Evolutionary conservation across 2,113 vertebrate species (phyloP).

Genomic region (Bos indicus): DNA sequence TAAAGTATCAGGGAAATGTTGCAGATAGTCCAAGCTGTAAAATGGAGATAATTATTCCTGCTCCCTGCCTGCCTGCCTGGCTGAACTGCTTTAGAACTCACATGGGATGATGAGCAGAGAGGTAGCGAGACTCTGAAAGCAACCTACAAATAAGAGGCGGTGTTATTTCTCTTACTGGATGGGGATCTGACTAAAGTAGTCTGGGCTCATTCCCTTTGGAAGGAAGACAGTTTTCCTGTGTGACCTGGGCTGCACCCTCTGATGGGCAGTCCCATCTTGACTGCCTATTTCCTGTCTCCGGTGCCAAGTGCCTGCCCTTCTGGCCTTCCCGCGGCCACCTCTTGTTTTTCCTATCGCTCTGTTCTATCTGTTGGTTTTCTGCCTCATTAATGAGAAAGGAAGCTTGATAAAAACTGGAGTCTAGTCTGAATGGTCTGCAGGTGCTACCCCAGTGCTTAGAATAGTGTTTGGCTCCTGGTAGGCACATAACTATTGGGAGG

Average conservation of each 20-base stretch:
- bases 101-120: neutral
- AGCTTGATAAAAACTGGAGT: neutral
- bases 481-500: neutral
- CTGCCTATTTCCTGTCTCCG: slow-evolving; percentile 31
- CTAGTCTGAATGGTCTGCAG: neutral
- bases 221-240: neutral
- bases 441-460: neutral
- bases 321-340: neutral
- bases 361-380: neutral
- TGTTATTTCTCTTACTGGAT: neutral
- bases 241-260: slow-evolving; percentile 45
- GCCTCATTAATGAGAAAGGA: neutral
- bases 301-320: slow-evolving; percentile 2
- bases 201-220: neutral
- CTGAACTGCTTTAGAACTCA: neutral
- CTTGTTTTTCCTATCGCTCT: neutral
- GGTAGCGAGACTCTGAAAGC: neutral
- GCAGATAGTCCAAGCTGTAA: neutral
- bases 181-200: neutral
- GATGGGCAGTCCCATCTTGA: slow-evolving; percentile 54
- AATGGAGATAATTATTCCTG: neutral
- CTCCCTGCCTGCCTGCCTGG: neutral
- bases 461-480: neutral
- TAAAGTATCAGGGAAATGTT: neutral
- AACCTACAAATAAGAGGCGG: neutral